These are phyloP conservation scores for Cactoblastis cactorum DNA, from an alignment of 2,888 invertebrate genomes.

Conservation along the genomic window DNA sequence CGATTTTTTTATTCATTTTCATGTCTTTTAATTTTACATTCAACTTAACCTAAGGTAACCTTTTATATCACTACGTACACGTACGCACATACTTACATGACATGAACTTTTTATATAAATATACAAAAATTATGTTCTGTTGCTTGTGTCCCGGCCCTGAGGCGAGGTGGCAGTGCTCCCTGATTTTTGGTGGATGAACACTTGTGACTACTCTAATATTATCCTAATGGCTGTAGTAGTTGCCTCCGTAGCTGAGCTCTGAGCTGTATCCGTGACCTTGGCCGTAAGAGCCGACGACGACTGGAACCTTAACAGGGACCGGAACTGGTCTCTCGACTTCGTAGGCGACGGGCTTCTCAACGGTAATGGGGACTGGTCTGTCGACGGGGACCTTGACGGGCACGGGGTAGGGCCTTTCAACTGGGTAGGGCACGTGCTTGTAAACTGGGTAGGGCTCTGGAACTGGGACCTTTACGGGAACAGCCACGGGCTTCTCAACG, in stretches of 20 bases:
- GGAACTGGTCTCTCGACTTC: constrained; percentile 78
- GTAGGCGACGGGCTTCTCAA: constrained; percentile 69
- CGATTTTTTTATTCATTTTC: constrained; percentile 46
- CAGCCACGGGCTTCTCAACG: constrained; percentile 77
- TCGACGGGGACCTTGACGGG: constrained; percentile 84
- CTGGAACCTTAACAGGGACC: constrained; percentile 77
- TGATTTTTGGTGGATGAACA: constrained; percentile 43
- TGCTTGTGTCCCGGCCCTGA: constrained; percentile 71
- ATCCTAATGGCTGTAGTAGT: constrained; percentile 63
- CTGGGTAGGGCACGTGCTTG: constrained; percentile 82
- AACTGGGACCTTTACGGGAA: constrained; percentile 78
- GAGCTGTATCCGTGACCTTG: constrained; percentile 25
- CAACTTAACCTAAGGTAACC: constrained; percentile 72
- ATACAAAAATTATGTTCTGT: constrained; percentile 58
- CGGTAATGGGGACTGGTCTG: constrained; percentile 81
- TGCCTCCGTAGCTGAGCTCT: constrained; percentile 38
- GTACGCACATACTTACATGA: constrained; percentile 67
- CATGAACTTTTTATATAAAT: constrained; percentile 63
- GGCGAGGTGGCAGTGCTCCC: constrained; percentile 58
- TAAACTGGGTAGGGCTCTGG: constrained; percentile 82
- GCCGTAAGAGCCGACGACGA: constrained; percentile 35
- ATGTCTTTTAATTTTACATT: constrained; percentile 62
- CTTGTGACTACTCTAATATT: constrained; percentile 46
- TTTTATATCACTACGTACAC: constrained; percentile 72
- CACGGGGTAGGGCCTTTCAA: constrained; percentile 79